Evolutionary conservation across 2,113 vertebrate genomes (phyloP), one percentile per base, ranked within the genome.

Genomic region (Corythornis vintsioides): DNA sequence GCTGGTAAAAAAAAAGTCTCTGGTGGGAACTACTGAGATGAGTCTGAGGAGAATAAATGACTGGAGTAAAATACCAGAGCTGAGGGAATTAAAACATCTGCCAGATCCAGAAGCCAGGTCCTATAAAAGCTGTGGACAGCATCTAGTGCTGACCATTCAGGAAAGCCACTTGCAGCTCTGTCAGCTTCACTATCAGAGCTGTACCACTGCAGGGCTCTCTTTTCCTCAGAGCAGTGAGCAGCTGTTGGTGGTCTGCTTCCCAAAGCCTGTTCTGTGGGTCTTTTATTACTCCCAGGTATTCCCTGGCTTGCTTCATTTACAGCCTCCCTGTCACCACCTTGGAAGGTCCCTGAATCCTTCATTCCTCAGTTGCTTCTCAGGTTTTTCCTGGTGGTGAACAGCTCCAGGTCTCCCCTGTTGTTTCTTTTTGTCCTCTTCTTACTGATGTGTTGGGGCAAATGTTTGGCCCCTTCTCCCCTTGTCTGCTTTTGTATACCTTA

Each of bases 21-120:
- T n/a, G 9, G 38, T 83, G 28, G 47, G 33, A 91, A 20, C 47
- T 42, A 25, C 77, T 40, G 79, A 86, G 42, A 19, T 61, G 48
- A 81, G 42, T 53, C 71, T 73, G 59, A 79, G 55, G 35, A 89
- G 64, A 88, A 88, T 40, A 64, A 91, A 90, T 74, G 38, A 11
- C 61, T 66, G 40, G 69, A 77, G 67, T 65, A 40, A 80, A 92
- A 80, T 71, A 33, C 25, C 63, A 48, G 6, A 50, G 85, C 69
- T 9, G 16, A 45, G 35, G 59, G 88, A 88, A 71, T 48, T 67
- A 60, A 88, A 83, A n/a, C 2, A 5, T 59, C 60, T 90, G 71
- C 56, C 60, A 66, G 6, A 56, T 31, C 52, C 63, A 72, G 29
- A 52, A 72, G 19, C 5, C 47, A 52, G 12, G 40, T 57, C 52